Evolutionary conservation across 1,140 invertebrate species (phyloP).

Genomic region (Aphelenchoides besseyi): DNA sequence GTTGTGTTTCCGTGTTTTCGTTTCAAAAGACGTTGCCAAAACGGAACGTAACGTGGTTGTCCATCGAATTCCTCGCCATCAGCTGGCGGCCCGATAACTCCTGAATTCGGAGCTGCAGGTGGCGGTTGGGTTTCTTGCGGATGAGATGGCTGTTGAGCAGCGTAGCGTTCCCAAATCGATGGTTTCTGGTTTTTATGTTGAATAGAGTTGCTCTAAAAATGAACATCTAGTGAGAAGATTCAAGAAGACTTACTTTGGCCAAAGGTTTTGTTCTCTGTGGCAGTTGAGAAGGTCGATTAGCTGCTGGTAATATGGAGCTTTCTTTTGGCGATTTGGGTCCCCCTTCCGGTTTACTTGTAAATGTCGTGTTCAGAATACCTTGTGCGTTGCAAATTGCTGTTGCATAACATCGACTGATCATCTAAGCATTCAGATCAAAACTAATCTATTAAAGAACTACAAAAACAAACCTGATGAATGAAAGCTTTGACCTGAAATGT

Average conservation of each 20-base stretch:
- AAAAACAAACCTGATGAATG: constrained; percentile 54
- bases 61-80: constrained; percentile 30
- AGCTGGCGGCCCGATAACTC: constrained; percentile 20
- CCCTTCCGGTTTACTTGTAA: constrained; percentile 24
- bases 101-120: constrained; percentile 13
- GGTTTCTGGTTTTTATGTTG: neutral
- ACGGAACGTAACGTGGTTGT: constrained; percentile 56
- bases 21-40: constrained; percentile 55
- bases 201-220: neutral
- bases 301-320: constrained; percentile 13
- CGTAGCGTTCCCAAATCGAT: constrained; percentile 17
- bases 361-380: constrained; percentile 51
- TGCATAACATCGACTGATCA: constrained; percentile 57
- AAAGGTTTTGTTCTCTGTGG: too few relatives aligned
- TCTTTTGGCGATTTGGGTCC: constrained; percentile 14
- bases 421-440: constrained; percentile 43
- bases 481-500: constrained; percentile 61
- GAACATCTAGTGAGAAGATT: neutral
- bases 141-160: constrained; percentile 19
- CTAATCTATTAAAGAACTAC: constrained; percentile 20
- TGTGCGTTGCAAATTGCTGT: constrained; percentile 56
- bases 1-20: constrained; percentile 33
- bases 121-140: constrained; percentile 23
- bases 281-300: neutral
- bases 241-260: neutral